Conservation (phyloP, 2,888 invertebrate species). For the Thereva unica region DNA sequence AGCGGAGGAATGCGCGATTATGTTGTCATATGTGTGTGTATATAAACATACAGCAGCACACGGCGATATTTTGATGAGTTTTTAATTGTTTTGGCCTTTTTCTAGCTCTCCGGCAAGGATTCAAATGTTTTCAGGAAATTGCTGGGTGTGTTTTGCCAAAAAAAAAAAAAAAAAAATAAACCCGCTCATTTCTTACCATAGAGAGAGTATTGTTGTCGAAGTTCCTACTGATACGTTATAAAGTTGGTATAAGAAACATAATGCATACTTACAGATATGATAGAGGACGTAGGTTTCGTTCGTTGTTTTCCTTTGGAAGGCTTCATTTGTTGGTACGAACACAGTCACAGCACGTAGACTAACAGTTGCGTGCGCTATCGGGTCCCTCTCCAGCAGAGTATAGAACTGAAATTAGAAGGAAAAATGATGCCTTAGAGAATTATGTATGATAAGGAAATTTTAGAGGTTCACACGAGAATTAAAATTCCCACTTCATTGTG, state of each 20-base stretch:
- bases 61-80: conserved; percentile 17
- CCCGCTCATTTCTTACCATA: not conserved
- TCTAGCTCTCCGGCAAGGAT: not conserved
- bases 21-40: not conserved
- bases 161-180: not conserved
- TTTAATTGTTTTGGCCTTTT: conserved; percentile 22
- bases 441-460: conserved; percentile 1
- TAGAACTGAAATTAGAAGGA: conserved; percentile 73
- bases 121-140: too few relatives aligned
- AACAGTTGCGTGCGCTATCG: conserved; percentile 73
- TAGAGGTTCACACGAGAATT: too few relatives aligned
- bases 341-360: conserved; percentile 78
- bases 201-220: not conserved
- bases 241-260: too few relatives aligned
- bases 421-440: conserved; percentile 27
- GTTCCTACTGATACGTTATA: not conserved
- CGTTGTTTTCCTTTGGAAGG: conserved; percentile 68
- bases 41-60: conserved; percentile 11
- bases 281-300: conserved; percentile 64
- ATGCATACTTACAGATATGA: conserved; percentile 75
- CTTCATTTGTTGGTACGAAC: conserved; percentile 86
- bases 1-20: too few relatives aligned
- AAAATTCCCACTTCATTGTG: too few relatives aligned
- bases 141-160: too few relatives aligned
- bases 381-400: conserved; percentile 71